Evolutionary conservation across 2,113 vertebrate genomes (phyloP).

Genomic region (Lepisosteus oculatus): DNA sequence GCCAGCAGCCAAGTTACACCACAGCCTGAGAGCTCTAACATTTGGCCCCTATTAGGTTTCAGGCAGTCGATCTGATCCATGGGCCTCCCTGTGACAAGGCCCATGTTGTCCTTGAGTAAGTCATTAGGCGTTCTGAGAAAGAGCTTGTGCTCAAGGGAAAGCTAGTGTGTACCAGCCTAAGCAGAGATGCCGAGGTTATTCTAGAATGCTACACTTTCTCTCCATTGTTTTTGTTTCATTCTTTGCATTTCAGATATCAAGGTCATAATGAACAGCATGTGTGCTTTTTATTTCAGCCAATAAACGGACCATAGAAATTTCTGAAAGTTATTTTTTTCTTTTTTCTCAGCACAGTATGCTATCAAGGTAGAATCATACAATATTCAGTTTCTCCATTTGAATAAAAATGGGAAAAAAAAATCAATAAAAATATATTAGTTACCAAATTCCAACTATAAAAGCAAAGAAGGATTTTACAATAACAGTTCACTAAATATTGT

Average conservation of each 20-base stretch:
- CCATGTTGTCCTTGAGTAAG: conserved; percentile 22
- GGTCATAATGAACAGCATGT: no score
- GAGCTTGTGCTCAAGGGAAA: not conserved
- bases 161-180: conserved; percentile 10
- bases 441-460: not conserved
- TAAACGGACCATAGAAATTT: no score
- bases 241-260: no score
- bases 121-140: conserved; percentile 10
- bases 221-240: no score
- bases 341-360: no score
- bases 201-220: no score
- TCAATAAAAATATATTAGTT: not conserved
- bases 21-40: not conserved
- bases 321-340: no score
- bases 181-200: not conserved
- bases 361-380: no score
- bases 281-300: no score
- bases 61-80: conserved; percentile 11
- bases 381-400: no score
- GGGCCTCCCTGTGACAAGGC: conserved; percentile 27
- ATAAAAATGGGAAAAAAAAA: not conserved
- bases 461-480: no score
- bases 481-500: not conserved
- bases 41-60: conserved; percentile 26
- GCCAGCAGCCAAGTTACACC: not conserved